Evolutionary conservation across 2,113 vertebrate genomes (phyloP).

Genomic region (Stomatorhinus ivindoensis): DNA sequence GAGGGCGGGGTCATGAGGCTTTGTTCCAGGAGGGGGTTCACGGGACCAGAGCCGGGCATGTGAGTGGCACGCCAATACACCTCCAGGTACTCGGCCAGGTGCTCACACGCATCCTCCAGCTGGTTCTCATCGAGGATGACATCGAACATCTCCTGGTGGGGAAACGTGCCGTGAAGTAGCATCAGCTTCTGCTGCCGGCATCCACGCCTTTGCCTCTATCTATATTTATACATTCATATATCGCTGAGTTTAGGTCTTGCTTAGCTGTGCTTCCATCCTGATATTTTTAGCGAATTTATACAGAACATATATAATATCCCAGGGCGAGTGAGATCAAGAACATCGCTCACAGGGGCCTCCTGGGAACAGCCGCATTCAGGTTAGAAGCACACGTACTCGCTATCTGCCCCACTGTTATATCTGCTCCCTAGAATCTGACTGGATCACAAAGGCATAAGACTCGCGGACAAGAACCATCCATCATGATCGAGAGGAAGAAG

Average conservation of each 20-base stretch:
- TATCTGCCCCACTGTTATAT: neutral
- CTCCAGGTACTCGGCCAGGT: constrained; percentile 87
- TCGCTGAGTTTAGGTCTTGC: neutral
- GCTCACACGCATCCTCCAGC: constrained; percentile 87
- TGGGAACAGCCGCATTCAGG: neutral
- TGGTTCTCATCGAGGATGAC: constrained; percentile 96
- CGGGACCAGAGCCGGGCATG: constrained; percentile 63
- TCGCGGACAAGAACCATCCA: neutral
- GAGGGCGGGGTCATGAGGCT: constrained; percentile 71
- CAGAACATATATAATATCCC: neutral
- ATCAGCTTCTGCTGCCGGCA: neutral
- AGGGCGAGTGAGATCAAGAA: neutral
- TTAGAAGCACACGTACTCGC: neutral
- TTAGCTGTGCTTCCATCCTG: neutral
- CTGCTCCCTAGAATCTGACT: neutral
- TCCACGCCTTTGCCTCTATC: neutral
- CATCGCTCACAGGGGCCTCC: neutral
- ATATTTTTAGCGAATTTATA: constrained; percentile 2
- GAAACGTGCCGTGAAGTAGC: neutral
- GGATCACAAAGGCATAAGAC: neutral
- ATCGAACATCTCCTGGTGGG: constrained; percentile 81
- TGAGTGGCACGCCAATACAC: constrained; percentile 92
- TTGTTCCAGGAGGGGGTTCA: constrained; percentile 66
- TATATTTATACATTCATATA: neutral
- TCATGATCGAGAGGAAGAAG: neutral